A percentile compares a stretch with the other conserved stretches of the same genome.
Evolutionary conservation across 2,797 vertebrate species (phyloP).

Genomic region (Selene dorsalis): DNA sequence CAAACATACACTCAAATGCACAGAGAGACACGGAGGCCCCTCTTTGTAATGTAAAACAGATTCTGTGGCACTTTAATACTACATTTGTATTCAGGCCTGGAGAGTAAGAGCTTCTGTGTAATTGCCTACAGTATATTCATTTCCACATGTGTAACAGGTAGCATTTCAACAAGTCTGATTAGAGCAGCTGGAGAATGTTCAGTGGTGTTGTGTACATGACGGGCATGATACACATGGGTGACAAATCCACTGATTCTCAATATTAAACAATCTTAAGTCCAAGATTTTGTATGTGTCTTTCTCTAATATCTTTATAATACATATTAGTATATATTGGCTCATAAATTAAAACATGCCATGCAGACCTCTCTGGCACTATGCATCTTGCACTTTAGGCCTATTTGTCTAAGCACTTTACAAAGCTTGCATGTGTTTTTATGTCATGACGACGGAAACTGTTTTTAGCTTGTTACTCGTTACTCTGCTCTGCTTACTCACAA

Average conservation of each 20-base stretch:
- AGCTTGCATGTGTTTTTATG: too few species aligned
- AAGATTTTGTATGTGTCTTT: background rate
- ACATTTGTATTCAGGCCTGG: background rate
- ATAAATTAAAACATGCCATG: too few species aligned
- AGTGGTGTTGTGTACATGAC: background rate
- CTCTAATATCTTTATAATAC: too few species aligned
- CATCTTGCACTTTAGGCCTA: too few species aligned
- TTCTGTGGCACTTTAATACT: constrained; percentile 17
- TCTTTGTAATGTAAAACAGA: constrained; percentile 32
- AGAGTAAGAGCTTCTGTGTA: background rate
- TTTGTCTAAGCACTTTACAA: too few species aligned
- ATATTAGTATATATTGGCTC: too few species aligned
- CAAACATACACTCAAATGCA: constrained; percentile 15
- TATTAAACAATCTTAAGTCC: background rate
- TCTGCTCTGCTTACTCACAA: too few species aligned
- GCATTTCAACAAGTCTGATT: background rate
- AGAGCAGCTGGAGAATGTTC: background rate
- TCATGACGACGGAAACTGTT: too few species aligned
- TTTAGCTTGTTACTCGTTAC: too few species aligned
- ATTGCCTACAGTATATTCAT: background rate
- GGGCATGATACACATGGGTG: background rate
- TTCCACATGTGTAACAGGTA: background rate
- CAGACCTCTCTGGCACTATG: too few species aligned
- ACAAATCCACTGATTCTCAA: background rate
- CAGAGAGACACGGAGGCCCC: constrained; percentile 15